These are phyloP conservation scores for Ammospiza maritima DNA, from an alignment of 2,797 vertebrate species.

Conservation along the genomic window DNA sequence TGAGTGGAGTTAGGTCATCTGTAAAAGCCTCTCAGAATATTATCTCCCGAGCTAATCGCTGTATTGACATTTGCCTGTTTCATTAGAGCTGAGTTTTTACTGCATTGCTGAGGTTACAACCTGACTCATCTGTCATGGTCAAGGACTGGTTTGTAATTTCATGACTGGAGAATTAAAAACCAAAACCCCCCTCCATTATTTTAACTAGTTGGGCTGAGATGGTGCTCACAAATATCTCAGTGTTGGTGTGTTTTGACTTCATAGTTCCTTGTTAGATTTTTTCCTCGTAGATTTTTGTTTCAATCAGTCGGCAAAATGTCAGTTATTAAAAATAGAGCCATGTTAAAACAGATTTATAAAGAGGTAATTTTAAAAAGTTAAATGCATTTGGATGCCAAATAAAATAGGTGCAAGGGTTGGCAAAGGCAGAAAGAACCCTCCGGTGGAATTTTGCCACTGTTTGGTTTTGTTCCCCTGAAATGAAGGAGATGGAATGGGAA, in stretches of 20 bases:
- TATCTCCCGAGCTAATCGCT: conserved; percentile 60
- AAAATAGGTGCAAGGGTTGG: neutral
- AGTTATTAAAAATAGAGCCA: neutral
- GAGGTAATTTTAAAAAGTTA: neutral
- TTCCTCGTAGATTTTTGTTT: neutral
- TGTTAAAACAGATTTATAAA: neutral
- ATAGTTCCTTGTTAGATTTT: neutral
- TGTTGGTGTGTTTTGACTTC: neutral
- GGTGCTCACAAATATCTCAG: neutral
- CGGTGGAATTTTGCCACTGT: neutral
- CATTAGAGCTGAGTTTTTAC: conserved; percentile 62
- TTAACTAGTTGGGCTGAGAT: neutral
- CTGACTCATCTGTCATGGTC: conserved; percentile 59
- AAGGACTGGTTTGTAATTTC: conserved; percentile 60
- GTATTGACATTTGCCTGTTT: conserved; percentile 70
- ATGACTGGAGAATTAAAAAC: neutral
- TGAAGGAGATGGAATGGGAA: neutral
- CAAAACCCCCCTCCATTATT: neutral
- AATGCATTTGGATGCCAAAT: neutral
- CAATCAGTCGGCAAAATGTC: neutral
- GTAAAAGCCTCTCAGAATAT: conserved; percentile 69
- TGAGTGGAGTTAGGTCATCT: conserved; percentile 58
- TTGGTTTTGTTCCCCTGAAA: neutral
- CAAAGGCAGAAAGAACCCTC: neutral
- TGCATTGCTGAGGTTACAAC: conserved; percentile 53